Base-by-base conservation (phyloP, 2,797 vertebrate species). In the Sebastiscus tertius region DNA sequence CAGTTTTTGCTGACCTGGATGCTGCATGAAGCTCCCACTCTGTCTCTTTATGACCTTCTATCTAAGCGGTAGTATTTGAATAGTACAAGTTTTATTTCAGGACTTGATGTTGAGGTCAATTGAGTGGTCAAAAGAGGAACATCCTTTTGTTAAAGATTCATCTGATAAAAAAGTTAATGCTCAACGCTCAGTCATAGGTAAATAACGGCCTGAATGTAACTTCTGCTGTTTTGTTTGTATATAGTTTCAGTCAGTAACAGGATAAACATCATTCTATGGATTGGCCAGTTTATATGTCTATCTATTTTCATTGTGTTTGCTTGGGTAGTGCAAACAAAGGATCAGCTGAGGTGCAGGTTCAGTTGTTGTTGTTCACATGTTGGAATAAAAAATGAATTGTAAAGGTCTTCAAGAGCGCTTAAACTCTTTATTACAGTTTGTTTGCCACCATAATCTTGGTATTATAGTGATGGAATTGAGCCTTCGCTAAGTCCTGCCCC, bases 91-190 rank as follows among this genome's bases (percentile, higher is more conserved):
- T 75, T 24, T 26, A 29, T 66, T 79, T 55, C 7, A 18, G 64
- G 46, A n/a, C 20, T 22, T 26, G 7, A 46, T 69, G 29, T 73
- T 20, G 11, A 60, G 18, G 18, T 70, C 20, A 59, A 12, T 34
- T 29, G 16, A 66, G 33, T 31, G 4, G 24, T 60, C 52, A 36
- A 34, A 70, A 58, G 36, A 56, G 56, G 26, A 54, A 27, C 33
- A 2, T 36, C 4, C 6, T 63, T 66, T 36, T 70, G 31, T 54
- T 42, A 8, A 68, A 65, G 65, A 66, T n/a, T 66, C 26, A 36
- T 72, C 46, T 71, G 56, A 22, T 63, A 33, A 78, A 80, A 74
- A 70, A 24, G 60, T 64, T 71, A 14, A 62, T 55, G 14, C 59
- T 68, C 14, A 60, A 10, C 1, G 5, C 14, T 74, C 56, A 64